Base-by-base conservation (phyloP, 2,113 vertebrate genomes). In the Symphodus melops region DNA sequence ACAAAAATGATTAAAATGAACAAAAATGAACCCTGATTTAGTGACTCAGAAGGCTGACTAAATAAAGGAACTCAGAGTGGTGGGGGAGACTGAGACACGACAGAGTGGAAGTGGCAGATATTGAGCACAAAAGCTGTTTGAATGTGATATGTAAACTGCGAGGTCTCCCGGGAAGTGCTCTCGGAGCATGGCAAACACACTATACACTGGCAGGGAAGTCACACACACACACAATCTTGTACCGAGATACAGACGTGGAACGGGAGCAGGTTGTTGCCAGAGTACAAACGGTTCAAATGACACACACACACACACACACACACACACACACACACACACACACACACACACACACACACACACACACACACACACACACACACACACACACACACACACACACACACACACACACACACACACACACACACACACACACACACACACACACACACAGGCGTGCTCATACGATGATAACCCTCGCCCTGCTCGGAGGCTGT, bases 111-210 rank as follows among this genome's bases (percentile, higher is more conserved):
- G 80, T 68, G 88, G 75, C 81, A 85, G 79, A 89, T 82, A 88
- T 68, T 62, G 79, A 88, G 83, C 75, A 86, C 74, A 86, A 79
- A 89, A 88, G 77, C 86, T 88, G 86, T 89, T 88, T 91, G 84
- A 87, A 90, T 86, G 88, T 88, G 85, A 91, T 90, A 86, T 88
- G 85, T 86, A 87, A 91, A 91, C 86, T 85, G 87, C 58, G 12
- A 80, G 82, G 83, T 86, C 88, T 85, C 87, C 85, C 54, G 88
- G 85, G 89, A 82, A 71, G 88, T 58, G 79, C 84, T 84, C 82
- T 82, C 55, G 8, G 77, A 85, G 86, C 80, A 72, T 21, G 63
- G 74, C 74, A 85, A 78, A 80, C 89, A 79, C 72, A 54, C 71
- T 19, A 39, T 9, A 57, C 75, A 48, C 71, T 10, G 60, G 70